These are phyloP conservation scores for Calameuta pallipes DNA, from an alignment of 2,888 invertebrate species.

Conservation along the genomic window DNA sequence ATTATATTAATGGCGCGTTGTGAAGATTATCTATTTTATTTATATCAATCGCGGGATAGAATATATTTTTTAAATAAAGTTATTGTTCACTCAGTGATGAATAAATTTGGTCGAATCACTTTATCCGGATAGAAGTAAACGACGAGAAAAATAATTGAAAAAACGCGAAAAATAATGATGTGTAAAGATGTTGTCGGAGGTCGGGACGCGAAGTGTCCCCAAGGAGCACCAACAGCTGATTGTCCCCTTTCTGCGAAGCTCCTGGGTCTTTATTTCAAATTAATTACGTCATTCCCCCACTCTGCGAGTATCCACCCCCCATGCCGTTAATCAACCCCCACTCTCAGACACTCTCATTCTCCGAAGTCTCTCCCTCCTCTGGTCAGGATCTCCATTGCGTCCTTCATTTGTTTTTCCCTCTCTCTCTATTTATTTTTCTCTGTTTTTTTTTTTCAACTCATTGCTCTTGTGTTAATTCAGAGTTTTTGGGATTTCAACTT, in stretches of 20 bases:
- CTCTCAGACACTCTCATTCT: constrained; percentile 19
- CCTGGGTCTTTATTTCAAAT: constrained; percentile 43
- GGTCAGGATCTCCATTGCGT: background rate
- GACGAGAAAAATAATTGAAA: no score
- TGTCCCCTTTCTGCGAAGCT: constrained; percentile 41
- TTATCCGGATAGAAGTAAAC: no score
- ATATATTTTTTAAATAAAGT: no score
- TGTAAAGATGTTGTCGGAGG: constrained; percentile 14
- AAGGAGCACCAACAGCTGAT: constrained; percentile 50
- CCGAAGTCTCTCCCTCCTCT: constrained; percentile 15
- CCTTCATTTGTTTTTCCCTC: constrained; percentile 30
- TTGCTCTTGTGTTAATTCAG: no score
- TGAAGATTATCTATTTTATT: no score
- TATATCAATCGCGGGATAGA: no score
- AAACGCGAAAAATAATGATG: no score
- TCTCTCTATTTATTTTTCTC: constrained; percentile 19
- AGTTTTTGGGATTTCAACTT: no score
- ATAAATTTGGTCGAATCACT: no score
- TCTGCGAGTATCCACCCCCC: constrained; percentile 27
- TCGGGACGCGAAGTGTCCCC: constrained; percentile 36
- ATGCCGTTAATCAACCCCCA: constrained; percentile 38
- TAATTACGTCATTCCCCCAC: constrained; percentile 46
- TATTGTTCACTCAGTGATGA: no score
- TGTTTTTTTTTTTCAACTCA: background rate
- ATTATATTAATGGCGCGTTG: no score